A percentile compares a stretch with the other conserved stretches of the same genome.
Conservation (phyloP, 2,888 invertebrate genomes). For the Quadriops clusia region DNA sequence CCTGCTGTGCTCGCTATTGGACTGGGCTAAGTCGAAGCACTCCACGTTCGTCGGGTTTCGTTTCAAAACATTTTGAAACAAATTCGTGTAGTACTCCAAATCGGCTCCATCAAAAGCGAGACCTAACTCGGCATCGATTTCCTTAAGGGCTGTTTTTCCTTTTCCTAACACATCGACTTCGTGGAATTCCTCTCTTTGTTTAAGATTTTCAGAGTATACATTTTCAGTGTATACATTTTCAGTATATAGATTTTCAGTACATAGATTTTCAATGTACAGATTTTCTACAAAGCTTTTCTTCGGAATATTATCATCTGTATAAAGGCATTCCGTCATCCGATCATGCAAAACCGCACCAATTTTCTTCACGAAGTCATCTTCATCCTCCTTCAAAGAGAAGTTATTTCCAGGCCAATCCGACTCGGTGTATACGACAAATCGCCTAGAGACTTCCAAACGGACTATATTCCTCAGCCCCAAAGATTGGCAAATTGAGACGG, state of each 20-base stretch:
- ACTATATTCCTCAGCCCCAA: constrained; percentile 63
- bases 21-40: constrained; percentile 95
- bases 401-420: constrained; percentile 23
- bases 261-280: too few species aligned
- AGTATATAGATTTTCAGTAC: too few species aligned
- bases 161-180: constrained; percentile 70
- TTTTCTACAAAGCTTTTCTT: constrained; percentile 55
- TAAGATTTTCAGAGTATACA: too few species aligned
- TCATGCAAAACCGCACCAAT: constrained; percentile 64
- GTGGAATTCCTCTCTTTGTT: constrained; percentile 63
- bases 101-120: constrained; percentile 91
- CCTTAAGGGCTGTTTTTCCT: constrained; percentile 68
- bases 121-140: constrained; percentile 51
- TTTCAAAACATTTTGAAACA: constrained; percentile 71
- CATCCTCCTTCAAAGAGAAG: constrained; percentile 32
- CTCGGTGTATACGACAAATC: constrained; percentile 51
- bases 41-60: constrained; percentile 96
- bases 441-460: constrained; percentile 70
- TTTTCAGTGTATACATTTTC: too few species aligned
- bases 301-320: constrained; percentile 53
- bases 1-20: constrained; percentile 94
- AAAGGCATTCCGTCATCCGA: constrained; percentile 87
- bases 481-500: constrained; percentile 85
- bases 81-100: constrained; percentile 75
- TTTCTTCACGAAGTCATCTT: too few species aligned